Evolutionary conservation across 2,888 invertebrate species (phyloP), one percentile per base, ranked within the genome.

Genomic region (Ophonus ardosiacus): DNA sequence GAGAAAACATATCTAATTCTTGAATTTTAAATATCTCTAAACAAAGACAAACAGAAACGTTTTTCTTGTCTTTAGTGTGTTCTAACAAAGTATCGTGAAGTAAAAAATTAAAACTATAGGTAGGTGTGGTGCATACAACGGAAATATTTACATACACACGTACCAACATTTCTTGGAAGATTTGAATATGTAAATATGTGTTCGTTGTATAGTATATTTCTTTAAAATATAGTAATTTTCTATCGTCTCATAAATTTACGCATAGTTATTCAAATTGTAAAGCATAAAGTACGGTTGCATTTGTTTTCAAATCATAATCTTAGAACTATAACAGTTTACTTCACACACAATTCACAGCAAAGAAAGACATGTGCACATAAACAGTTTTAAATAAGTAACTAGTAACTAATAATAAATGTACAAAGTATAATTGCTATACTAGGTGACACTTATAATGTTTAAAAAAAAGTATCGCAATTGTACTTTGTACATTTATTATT

Each of bases 91-190:
- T 74, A 74, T 74, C 71, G 71, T 74, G 17, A 74, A 43, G 18
- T 15, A 74, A 71, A 68, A 74, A 74, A 74, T 74, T 74, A 24
- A 74, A 43, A 74, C 71, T 74, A 43, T 74, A 18, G 71, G 6
- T 74, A 74, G 71, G 71, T 74, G 71, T 74, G 71, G 71, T 74
- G 71, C 71, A 74, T 74, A 74, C 71, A 74, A 74, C 71, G 71
- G 71, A 74, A 74, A 74, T 74, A 74, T 74, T 43, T 74, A 74
- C 71, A 74, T 74, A 74, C 71, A 40, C 71, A 74, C 71, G 71
- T 74, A 74, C 71, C 18, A 40, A 68, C 68, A 13, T 68, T 74
- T 74, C 71, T 74, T 17, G 18, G 71, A 74, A 74, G 71, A 74
- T 74, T 74, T 74, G 71, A 74, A 74, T 74, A 74, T 74, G 71